Evolutionary conservation across 2,797 vertebrate genomes (phyloP), one percentile per base, ranked within the genome.

Genomic region (Arrhamphus sclerolepis): DNA sequence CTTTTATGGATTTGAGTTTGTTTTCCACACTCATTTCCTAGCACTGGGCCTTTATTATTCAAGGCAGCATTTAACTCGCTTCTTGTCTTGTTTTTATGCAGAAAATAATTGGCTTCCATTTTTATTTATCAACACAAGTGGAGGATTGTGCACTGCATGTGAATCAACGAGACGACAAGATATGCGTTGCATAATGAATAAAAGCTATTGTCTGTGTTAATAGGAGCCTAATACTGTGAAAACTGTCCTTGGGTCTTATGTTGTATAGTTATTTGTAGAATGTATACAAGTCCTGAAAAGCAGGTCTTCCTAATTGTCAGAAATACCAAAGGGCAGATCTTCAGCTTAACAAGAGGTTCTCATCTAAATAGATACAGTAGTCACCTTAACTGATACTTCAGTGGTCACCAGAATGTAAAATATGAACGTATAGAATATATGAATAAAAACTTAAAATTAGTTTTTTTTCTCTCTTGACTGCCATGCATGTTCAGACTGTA

Each of bases 1-100:
- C n/a, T 70, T 81, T 80, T 50, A 65, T 57, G 50, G 66, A 52
- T 51, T 59, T 28, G 57, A 62, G 44, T 62, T 65, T 85, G 79
- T 81, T 78, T 58, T 78, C 51, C 56, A 43, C 39, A 17, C 10
- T 68, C 38, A 9, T 61, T 44, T 21, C 54, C 52, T 22, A 53
- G 83, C 54, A 77, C 56, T 51, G 54, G 41, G 48, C 24, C 69
- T 76, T 80, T 70, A 22, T 5, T 34, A 34, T 21, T 21, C 34
- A 19, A 6, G 13, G 10, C 46, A 34, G 18, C 55, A 19, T 41
- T 21, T 22, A 40, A 48, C 44, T 53, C 42, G 22, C 11, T 44
- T 52, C n/a, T 54, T 42, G 7, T 47, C 11, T 42, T 21, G 21
- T 5, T 39, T 56, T 65, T 43, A 58, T 51, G 16, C 31, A 49